Conservation (phyloP, 1,140 invertebrate species). For the Galleria mellonella region DNA sequence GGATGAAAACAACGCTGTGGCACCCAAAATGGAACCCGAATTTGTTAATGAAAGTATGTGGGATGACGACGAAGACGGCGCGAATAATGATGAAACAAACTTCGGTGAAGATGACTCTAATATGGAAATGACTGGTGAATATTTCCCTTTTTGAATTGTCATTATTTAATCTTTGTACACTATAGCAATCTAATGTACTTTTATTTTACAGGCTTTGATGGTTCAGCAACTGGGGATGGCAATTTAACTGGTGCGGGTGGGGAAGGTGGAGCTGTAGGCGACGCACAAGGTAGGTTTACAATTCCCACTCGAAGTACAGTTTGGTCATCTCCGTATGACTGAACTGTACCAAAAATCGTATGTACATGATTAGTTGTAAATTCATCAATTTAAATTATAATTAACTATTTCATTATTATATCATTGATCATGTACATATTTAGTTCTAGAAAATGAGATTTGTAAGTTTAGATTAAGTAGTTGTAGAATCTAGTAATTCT, state of each 20-base stretch:
- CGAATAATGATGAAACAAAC: constrained; percentile 73
- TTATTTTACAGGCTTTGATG: constrained; percentile 63
- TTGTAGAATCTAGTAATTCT: constrained; percentile 23
- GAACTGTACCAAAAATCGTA: constrained; percentile 11
- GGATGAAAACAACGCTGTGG: constrained; percentile 70
- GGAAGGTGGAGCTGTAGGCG: constrained; percentile 72
- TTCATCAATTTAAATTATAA: constrained; percentile 25
- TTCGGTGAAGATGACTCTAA: constrained; percentile 74
- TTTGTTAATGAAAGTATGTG: constrained; percentile 73
- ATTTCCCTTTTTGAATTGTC: constrained; percentile 1
- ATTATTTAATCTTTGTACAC: background rate
- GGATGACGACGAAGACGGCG: constrained; percentile 73
- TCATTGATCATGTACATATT: constrained; percentile 19
- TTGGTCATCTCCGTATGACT: constrained; percentile 11
- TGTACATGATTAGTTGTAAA: constrained; percentile 13
- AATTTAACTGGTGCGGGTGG: constrained; percentile 60
- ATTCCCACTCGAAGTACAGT: constrained; percentile 18
- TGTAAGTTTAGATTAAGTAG: constrained; percentile 51
- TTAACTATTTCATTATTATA: background rate
- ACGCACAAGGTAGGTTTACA: constrained; percentile 75
- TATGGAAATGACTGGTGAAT: constrained; percentile 74
- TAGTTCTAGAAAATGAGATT: constrained; percentile 61
- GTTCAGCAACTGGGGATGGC: constrained; percentile 68
- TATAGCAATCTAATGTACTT: background rate
- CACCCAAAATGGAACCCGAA: constrained; percentile 75